A percentile compares a stretch with the other conserved stretches of the same genome.
These are phyloP conservation scores for Coturnix japonica DNA, from an alignment of 2,113 vertebrate species.

Conservation along the genomic window DNA sequence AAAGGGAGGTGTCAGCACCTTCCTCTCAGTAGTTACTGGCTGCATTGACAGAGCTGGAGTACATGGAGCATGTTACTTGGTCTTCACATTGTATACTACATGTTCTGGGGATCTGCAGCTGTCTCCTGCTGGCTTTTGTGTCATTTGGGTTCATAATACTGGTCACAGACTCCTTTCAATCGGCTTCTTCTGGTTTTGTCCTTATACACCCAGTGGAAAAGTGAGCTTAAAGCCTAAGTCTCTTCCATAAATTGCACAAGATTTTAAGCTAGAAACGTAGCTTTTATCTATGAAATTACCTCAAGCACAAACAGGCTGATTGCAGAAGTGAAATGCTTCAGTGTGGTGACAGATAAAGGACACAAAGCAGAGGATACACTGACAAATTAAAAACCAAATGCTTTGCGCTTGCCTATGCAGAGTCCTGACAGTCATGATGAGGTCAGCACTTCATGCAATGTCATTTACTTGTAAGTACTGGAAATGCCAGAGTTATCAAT, in stretches of 20 bases:
- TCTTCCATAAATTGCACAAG: not conserved
- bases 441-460: not conserved
- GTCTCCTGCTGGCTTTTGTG: not conserved
- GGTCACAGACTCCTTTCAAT: not conserved
- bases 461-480: not conserved
- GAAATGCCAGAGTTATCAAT: not conserved
- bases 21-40: not conserved
- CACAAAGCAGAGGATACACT: not conserved
- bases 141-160: not conserved
- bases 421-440: not conserved
- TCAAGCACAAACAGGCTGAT: not conserved
- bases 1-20: not conserved
- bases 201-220: not conserved
- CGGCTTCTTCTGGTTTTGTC: not conserved
- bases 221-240: not conserved
- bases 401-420: slow-evolving; percentile 24
- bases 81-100: not conserved
- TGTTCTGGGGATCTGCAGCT: not conserved
- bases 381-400: not conserved
- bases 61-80: not conserved
- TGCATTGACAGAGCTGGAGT: not conserved
- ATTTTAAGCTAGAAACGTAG: not conserved
- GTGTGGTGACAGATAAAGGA: not conserved
- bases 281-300: not conserved
- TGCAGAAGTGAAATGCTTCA: not conserved